Evolutionary conservation across 2,797 vertebrate genomes (phyloP), one percentile per base, ranked within the genome.

Genomic region (Girardinus metallicus): DNA sequence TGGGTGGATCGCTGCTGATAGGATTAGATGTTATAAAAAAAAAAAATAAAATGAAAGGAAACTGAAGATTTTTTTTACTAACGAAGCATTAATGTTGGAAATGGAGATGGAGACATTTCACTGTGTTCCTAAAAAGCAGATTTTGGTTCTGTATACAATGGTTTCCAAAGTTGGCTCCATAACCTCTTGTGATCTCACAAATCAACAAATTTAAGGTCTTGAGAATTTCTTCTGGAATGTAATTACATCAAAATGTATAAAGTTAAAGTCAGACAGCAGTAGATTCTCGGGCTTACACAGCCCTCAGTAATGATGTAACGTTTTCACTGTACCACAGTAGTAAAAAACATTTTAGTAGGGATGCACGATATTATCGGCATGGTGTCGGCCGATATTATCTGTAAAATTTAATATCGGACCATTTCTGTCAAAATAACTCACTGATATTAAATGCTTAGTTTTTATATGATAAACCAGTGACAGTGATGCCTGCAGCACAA

Each of bases 21-120:
- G 12, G 70, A 75, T 85, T 76, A 51, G 47, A 68, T 49, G 51
- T 46, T 3, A 68, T 7, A 51, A 29, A 78, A 72, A n/a, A 23
- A 44, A 43, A 43, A 43, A 44, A 44, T 10, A 39, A 39, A 39
- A 8, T 10, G 41, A 43, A 34, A 55, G 9, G n/a, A 51, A 29
- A 34, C 44, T 21, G 39, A 74, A 72, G 60, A 41, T 55, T n/a
- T 55, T 18, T 18, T 34, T 39, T 13, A 55, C 39, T 4, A 74
- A 6, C 31, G 21, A 41, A 8, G 39, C 4, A n/a, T 51, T 29
- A 74, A 75, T 41, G 39, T 36, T 76, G 41, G 34, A n/a, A 18
- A 49, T n/a, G n/a, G 41, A 60, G 29, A 72, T 51, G 3, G 16
- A 57, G 4, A 6, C 36, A 31, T 76, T 72, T 29, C 12, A 15